phyloP scores from a whole-genome alignment of 2,113 vertebrate genomes.

The Oriolus oriolus region DNA sequence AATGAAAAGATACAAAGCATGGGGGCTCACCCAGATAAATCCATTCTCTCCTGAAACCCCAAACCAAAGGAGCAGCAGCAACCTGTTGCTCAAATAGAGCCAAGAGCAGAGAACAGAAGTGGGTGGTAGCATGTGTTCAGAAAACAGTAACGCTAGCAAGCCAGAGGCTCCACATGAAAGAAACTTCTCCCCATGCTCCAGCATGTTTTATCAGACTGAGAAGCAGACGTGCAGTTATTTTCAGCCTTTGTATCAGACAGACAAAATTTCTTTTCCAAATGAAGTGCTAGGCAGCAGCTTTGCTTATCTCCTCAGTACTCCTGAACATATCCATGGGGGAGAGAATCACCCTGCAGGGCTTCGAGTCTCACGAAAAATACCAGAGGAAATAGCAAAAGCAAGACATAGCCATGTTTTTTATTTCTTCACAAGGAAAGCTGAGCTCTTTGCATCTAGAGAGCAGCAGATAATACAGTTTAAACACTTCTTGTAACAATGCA shows the following conservation, averaged over 20 bases:
- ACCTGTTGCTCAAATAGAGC: neutral
- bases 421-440: neutral
- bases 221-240: neutral
- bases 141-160: neutral
- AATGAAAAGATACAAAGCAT: rapidly evolving
- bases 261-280: neutral
- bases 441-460: neutral
- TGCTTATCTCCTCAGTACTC: neutral
- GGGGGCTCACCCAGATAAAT: neutral
- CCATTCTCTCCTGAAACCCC: neutral
- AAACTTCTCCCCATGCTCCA: neutral
- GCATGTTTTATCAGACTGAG: neutral
- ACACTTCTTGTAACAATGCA: neutral
- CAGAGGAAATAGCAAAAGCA: neutral
- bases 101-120: neutral
- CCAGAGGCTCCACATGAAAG: neutral
- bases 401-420: rapidly evolving
- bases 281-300: neutral
- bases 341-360: neutral
- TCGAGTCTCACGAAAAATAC: neutral
- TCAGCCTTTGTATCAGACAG: neutral
- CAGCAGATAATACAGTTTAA: neutral
- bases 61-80: neutral
- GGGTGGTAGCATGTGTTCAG: neutral
- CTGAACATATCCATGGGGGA: neutral